phyloP scores from a whole-genome alignment of 2,113 vertebrate species.

The Malaclemys terrapin region DNA sequence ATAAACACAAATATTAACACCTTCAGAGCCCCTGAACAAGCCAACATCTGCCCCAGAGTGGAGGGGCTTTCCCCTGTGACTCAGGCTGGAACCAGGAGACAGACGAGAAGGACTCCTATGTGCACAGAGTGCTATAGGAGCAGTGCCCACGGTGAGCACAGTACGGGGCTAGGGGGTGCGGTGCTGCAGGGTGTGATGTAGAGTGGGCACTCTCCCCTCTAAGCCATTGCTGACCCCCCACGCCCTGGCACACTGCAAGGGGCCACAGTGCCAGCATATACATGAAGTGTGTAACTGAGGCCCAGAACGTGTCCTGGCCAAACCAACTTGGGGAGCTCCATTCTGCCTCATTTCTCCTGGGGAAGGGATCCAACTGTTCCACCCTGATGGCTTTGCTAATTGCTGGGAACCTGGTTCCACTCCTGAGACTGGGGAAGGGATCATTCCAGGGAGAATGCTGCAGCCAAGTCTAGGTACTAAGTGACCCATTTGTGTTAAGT shows the following conservation, averaged over 20 bases:
- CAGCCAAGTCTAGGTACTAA: not conserved
- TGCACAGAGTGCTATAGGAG: not conserved
- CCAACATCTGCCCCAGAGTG: not conserved
- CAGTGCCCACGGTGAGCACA: not conserved
- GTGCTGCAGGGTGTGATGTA: not conserved
- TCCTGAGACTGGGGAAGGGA: not conserved
- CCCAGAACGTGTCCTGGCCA: not conserved
- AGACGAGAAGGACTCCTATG: not conserved
- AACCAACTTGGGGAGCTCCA: too few species aligned
- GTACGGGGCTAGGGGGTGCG: too few species aligned
- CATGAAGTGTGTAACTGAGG: not conserved
- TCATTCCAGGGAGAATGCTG: not conserved
- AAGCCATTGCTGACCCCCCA: rapidly evolving
- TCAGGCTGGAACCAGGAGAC: not conserved
- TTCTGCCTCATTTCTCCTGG: not conserved
- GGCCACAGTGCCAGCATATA: not conserved
- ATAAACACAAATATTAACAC: not conserved
- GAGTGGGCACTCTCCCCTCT: not conserved
- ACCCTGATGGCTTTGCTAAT: rapidly evolving
- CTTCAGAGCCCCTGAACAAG: not conserved
- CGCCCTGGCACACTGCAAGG: not conserved
- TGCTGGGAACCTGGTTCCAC: not conserved
- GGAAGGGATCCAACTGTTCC: not conserved
- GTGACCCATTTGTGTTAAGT: not conserved
- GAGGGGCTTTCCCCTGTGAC: not conserved